A percentile compares a stretch with the other conserved stretches of the same genome.
Evolutionary conservation across 2,888 invertebrate genomes (phyloP).

Genomic region (Busseola fusca): DNA sequence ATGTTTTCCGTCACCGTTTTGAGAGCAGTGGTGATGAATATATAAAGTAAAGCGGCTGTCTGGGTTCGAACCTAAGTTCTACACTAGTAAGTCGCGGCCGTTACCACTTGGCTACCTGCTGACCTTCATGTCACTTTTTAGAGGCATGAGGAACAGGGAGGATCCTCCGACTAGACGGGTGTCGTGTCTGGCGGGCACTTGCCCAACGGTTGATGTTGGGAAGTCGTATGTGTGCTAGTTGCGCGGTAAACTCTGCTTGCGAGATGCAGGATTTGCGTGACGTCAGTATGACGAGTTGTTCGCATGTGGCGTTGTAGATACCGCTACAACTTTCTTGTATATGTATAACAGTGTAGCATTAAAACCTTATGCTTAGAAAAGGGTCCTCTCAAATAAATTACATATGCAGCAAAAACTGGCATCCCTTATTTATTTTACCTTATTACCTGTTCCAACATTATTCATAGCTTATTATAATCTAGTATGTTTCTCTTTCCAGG

Average conservation of each 20-base stretch:
- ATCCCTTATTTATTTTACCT: neutral
- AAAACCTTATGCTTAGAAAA: neutral
- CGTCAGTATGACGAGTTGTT: no score
- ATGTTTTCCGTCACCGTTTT: neutral
- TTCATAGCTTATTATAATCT: slow-evolving; percentile 9
- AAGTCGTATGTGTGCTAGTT: no score
- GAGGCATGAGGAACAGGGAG: no score
- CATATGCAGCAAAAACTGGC: neutral
- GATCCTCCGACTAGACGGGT: no score
- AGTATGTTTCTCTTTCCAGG: slow-evolving; percentile 35
- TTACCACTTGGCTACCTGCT: neutral
- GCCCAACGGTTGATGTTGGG: no score
- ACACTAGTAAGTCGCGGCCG: neutral
- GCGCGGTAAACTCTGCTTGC: no score
- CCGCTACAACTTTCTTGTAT: no score
- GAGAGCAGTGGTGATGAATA: neutral
- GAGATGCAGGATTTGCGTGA: no score
- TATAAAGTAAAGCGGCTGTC: no score
- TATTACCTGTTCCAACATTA: neutral
- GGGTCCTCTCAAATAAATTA: neutral
- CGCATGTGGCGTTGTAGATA: no score
- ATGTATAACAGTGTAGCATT: no score
- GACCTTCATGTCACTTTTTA: neutral
- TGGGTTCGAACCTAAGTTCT: neutral
- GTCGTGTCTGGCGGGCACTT: no score